Percentiles rank a stretch among this genome's conserved stretches.
These are phyloP conservation scores for Elmis aenea DNA, from an alignment of 2,888 invertebrate species.

Conservation along the genomic window DNA sequence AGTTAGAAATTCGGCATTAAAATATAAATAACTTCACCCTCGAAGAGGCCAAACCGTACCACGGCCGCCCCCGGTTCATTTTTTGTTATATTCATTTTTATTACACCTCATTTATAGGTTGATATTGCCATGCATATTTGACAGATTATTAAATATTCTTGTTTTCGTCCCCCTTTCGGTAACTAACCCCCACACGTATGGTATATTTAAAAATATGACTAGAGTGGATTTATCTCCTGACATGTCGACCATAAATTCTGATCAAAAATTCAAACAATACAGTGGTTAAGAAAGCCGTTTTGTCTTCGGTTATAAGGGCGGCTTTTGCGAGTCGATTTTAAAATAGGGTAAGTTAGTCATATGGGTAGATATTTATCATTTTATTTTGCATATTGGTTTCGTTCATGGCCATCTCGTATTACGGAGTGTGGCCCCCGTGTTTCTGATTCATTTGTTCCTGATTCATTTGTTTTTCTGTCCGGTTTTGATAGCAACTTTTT, in stretches of 20 bases:
- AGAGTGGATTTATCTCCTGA: conserved; percentile 40
- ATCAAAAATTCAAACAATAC: conserved; percentile 38
- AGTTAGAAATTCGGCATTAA: no score
- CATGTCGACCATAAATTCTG: conserved; percentile 39
- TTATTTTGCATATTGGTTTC: conserved; percentile 28
- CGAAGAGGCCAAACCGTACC: no score
- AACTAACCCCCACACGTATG: conserved; percentile 19
- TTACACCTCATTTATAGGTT: no score
- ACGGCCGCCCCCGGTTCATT: no score
- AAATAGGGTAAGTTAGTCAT: conserved; percentile 24
- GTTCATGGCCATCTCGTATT: conserved; percentile 16
- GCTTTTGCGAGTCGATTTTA: conserved; percentile 17
- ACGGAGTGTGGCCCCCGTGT: no score
- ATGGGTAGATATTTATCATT: conserved; percentile 29
- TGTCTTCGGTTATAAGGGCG: conserved; percentile 23
- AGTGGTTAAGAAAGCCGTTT: conserved; percentile 22
- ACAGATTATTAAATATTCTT: conserved; percentile 15
- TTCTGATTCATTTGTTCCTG: no score
- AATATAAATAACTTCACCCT: no score
- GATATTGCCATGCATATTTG: no score
- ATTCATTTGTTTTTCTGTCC: no score
- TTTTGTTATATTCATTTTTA: no score
- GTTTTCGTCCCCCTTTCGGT: conserved; percentile 10
- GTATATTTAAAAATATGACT: conserved; percentile 36
- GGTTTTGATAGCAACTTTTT: no score